Conservation (phyloP, 2,113 vertebrate species). For the Elaphurus davidianus region DNA sequence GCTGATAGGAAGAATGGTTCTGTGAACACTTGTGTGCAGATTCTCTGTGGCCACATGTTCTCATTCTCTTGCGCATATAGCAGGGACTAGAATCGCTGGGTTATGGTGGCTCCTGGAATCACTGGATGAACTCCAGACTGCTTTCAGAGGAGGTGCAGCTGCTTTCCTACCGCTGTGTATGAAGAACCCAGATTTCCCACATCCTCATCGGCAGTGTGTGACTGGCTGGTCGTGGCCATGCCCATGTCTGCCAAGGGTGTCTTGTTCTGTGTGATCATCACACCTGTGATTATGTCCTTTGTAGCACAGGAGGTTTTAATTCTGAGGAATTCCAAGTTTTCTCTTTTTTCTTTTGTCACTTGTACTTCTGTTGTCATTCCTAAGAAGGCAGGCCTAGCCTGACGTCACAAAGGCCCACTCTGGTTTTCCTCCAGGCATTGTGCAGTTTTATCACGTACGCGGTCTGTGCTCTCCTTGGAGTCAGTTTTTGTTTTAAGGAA, state of each 20-base stretch:
- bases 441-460: not conserved
- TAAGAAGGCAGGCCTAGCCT: not conserved
- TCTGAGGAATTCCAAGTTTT: not conserved
- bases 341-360: not conserved
- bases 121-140: not conserved
- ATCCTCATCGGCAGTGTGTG: not conserved
- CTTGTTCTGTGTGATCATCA: not conserved
- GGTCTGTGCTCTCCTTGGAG: not conserved
- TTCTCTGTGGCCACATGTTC: not conserved
- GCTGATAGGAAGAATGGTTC: not conserved
- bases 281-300: not conserved
- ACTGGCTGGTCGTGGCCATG: rapidly evolving
- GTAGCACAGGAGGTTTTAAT: not conserved
- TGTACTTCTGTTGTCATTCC: not conserved
- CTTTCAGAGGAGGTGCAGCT: not conserved
- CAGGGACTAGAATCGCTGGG: not conserved
- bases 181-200: not conserved
- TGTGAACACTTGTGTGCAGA: not conserved
- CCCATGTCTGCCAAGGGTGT: not conserved
- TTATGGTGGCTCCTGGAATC: not conserved
- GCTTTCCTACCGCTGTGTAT: not conserved
- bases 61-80: not conserved
- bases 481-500: not conserved
- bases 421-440: not conserved
- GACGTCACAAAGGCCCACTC: not conserved